These are phyloP conservation scores for Philopedon plagiatum DNA, from an alignment of 2,888 invertebrate species.

Conservation along the genomic window DNA sequence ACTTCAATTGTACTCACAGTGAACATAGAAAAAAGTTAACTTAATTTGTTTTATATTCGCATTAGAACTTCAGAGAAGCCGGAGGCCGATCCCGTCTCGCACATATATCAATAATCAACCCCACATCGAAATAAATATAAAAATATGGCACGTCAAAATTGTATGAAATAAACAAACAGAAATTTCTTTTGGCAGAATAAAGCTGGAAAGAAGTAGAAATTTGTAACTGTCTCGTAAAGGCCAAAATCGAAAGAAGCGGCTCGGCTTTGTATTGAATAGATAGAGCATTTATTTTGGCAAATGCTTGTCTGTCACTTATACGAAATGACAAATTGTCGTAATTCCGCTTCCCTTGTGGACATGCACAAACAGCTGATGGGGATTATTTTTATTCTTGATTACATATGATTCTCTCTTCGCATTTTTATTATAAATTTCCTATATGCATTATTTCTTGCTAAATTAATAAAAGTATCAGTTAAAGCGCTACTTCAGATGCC, in stretches of 20 bases:
- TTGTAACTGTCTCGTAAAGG: slow-evolving; percentile 49
- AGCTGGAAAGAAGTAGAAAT: slow-evolving; percentile 41
- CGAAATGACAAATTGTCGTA: slow-evolving; percentile 58
- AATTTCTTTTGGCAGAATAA: slow-evolving; percentile 35
- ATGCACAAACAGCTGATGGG: slow-evolving; percentile 49
- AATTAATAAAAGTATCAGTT: too few relatives aligned
- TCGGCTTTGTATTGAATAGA: slow-evolving; percentile 51
- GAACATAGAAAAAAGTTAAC: too few relatives aligned
- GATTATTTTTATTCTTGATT: slow-evolving; percentile 37
- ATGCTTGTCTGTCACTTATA: slow-evolving; percentile 58
- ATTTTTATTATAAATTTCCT: background rate
- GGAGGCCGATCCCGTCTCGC: too few relatives aligned
- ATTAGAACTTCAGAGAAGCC: too few relatives aligned
- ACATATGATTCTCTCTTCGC: slow-evolving; percentile 5
- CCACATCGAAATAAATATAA: slow-evolving; percentile 8
- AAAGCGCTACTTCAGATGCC: too few relatives aligned
- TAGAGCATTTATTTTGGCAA: slow-evolving; percentile 58
- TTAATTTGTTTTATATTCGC: too few relatives aligned
- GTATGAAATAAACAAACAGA: slow-evolving; percentile 46
- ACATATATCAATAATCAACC: slow-evolving; percentile 8
- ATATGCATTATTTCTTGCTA: too few relatives aligned
- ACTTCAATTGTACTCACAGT: too few relatives aligned
- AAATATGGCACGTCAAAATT: slow-evolving; percentile 33
- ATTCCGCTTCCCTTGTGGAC: slow-evolving; percentile 53
- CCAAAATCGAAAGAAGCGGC: slow-evolving; percentile 40